Evolutionary conservation across 2,797 vertebrate species (phyloP), one percentile per base, ranked within the genome.

Genomic region (Myoxocephalus aenaeus): DNA sequence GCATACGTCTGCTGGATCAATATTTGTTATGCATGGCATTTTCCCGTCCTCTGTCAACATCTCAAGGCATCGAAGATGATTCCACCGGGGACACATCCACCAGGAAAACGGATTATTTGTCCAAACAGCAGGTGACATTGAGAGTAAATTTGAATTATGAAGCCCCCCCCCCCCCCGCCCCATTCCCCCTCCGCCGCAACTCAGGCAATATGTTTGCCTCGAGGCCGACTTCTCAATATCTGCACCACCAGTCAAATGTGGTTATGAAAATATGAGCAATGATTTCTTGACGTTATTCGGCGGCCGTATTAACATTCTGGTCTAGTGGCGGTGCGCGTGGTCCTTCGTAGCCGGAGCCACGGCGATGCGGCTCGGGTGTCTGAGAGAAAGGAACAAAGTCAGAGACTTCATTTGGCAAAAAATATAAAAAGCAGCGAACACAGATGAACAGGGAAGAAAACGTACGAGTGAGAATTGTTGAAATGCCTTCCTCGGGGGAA

Each of bases 21-120:
- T 93, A 86, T 91, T 92, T 90, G 88, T 84, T 79, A 65, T 83
- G 80, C 88, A 58, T 75, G 68, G 67, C 82, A 87, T 91, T 91
- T 90, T 87, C 83, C 79, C 42, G 13, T 79, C 73, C 64, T 87
- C 64, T 40, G 65, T 86, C 87, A 90, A 90, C 87, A 86, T 57
- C 61, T 84, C 70, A 10, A 74, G 65, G 75, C 79, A 44, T 38
- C 10, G 2, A 74, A 82, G 73, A 59, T 7, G 66, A 79, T 80
- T 83, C 73, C 81, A 65, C 81, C 63, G 0, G 83, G 89, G 84
- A 88, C 71, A n/a, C 77, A 70, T 88, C 78, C 76, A 20, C 62
- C 36, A 80, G 87, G 75, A 77, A 81, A 65, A 61, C 5, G 7
- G 83, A 83, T 87, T 85, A 86, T 87, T 86, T 90, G 84, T 87